A percentile compares a stretch with the other conserved stretches of the same genome.
phyloP scores from a whole-genome alignment of 1,140 invertebrate genomes.

The Drosophila biarmipes region DNA sequence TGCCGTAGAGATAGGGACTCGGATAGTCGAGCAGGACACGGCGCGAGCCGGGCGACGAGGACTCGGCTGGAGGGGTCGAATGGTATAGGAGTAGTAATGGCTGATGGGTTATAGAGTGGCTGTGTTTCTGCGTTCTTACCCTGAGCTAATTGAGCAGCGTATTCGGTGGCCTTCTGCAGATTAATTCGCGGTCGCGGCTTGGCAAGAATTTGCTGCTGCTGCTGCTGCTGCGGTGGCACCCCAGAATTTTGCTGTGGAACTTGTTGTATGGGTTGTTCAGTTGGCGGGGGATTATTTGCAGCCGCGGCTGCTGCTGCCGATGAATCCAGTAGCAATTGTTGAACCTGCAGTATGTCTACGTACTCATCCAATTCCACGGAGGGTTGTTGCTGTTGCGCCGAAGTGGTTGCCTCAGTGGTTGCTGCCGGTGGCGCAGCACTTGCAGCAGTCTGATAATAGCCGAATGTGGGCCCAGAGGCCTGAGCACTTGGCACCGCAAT shows the following conservation, averaged over 20 bases:
- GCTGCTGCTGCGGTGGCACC: conserved; percentile 22
- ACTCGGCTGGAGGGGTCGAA: conserved; percentile 29
- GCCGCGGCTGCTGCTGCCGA: conserved; percentile 67
- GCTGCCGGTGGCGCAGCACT: conserved; percentile 8
- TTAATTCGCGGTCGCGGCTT: conserved; percentile 80
- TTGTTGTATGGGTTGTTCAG: conserved; percentile 10
- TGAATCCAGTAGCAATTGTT: conserved; percentile 85
- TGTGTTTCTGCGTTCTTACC: conserved; percentile 36
- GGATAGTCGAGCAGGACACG: conserved; percentile 83
- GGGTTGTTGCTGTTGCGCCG: conserved; percentile 1
- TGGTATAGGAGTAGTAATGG: not conserved
- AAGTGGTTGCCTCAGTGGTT: not conserved
- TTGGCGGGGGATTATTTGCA: conserved; percentile 14
- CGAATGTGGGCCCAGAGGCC: conserved; percentile 33
- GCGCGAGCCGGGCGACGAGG: conserved; percentile 69
- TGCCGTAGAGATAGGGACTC: conserved; percentile 85
- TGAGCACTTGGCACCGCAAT: conserved; percentile 36
- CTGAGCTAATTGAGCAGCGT: conserved; percentile 79
- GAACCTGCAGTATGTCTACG: conserved; percentile 86
- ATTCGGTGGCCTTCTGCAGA: conserved; percentile 81
- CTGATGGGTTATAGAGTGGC: conserved; percentile 5
- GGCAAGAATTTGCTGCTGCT: conserved; percentile 47
- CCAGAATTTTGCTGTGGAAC: not conserved
- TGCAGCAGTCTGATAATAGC: conserved; percentile 55
- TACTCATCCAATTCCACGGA: conserved; percentile 84